A percentile compares a stretch with the other conserved stretches of the same genome.
Conservation (phyloP, 2,113 vertebrate species). For the Cercocebus atys region DNA sequence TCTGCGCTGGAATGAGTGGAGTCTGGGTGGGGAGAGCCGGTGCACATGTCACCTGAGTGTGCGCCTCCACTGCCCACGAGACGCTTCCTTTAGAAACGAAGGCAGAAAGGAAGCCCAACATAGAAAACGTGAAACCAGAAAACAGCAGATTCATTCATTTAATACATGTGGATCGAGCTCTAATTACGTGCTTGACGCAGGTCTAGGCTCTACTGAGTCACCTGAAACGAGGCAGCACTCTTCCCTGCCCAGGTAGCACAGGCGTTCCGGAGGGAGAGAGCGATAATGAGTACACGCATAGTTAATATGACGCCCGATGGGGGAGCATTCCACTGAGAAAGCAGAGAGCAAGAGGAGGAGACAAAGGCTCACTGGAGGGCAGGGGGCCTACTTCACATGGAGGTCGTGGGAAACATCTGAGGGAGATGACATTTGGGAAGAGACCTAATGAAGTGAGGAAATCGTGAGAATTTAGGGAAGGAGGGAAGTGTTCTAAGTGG, state of each 20-base stretch:
- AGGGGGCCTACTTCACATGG: not conserved
- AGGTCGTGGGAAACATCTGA: not conserved
- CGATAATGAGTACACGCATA: not conserved
- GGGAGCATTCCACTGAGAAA: not conserved
- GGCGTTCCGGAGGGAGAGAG: not conserved
- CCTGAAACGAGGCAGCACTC: not conserved
- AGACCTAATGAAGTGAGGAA: not conserved
- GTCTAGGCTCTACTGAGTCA: not conserved
- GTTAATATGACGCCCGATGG: too few relatives aligned
- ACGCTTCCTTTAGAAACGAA: not conserved
- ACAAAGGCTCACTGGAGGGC: not conserved
- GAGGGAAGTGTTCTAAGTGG: not conserved
- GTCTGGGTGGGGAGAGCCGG: fast-evolving
- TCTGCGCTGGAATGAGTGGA: fast-evolving
- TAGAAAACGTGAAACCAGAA: not conserved
- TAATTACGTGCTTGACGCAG: not conserved
- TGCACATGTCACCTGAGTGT: not conserved
- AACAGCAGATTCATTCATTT: not conserved
- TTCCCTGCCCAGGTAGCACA: not conserved
- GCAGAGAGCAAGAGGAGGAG: not conserved
- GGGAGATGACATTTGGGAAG: not conserved
- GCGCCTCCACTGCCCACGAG: not conserved
- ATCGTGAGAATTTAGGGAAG: fast-evolving
- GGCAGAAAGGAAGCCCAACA: not conserved
- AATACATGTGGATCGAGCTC: not conserved